A percentile compares a stretch with the other conserved stretches of the same genome.
phyloP scores from a whole-genome alignment of 1,140 invertebrate species.

The Macrobrachium rosenbergii region DNA sequence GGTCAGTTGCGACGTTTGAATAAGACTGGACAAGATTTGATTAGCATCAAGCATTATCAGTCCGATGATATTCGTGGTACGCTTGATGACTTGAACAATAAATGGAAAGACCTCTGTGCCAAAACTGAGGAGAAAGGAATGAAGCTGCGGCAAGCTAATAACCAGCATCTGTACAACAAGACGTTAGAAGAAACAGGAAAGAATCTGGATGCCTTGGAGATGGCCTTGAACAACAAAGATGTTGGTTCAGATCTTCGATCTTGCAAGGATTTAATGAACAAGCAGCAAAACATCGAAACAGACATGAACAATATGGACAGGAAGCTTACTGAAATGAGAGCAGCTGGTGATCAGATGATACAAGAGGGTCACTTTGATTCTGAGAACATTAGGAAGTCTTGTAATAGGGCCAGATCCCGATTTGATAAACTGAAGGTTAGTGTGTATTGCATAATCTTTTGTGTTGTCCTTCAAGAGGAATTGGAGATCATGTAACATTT shows the following conservation, averaged over 20 bases:
- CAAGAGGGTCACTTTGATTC: conserved; percentile 95
- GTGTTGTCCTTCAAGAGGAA: background rate
- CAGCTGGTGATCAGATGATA: conserved; percentile 89
- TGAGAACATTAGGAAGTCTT: conserved; percentile 84
- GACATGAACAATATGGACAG: conserved; percentile 84
- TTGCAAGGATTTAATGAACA: conserved; percentile 89
- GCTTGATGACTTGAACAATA: conserved; percentile 79
- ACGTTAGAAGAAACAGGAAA: conserved; percentile 81
- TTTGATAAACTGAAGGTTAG: conserved; percentile 65
- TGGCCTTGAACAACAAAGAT: conserved; percentile 82
- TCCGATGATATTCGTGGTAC: conserved; percentile 70
- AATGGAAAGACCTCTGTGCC: conserved; percentile 80
- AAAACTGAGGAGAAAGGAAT: conserved; percentile 87
- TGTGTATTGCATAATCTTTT: background rate
- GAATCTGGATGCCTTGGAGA: conserved; percentile 79
- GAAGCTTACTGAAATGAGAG: conserved; percentile 82
- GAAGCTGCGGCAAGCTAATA: conserved; percentile 82
- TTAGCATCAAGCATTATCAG: conserved; percentile 64
- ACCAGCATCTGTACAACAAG: conserved; percentile 83
- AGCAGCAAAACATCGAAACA: conserved; percentile 85
- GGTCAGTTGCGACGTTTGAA: conserved; percentile 88
- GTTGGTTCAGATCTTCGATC: conserved; percentile 87
- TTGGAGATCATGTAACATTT: background rate
- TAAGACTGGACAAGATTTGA: conserved; percentile 73
- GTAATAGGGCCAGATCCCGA: conserved; percentile 81